Evolutionary conservation across 2,113 vertebrate genomes (phyloP), one percentile per base, ranked within the genome.

Genomic region (Pagrus major): DNA sequence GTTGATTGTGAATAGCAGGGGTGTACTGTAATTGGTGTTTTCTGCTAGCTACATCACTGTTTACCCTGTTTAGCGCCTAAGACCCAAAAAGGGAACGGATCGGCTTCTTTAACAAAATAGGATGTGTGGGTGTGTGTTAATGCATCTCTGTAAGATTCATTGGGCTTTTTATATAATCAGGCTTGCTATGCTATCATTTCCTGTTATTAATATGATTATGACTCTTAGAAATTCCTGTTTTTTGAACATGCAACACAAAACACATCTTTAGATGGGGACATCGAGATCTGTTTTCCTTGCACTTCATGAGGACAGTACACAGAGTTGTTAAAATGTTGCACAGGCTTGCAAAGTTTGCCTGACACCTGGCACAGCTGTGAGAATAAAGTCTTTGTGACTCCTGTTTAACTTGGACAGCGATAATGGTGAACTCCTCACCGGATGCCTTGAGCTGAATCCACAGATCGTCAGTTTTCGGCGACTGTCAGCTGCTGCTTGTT

Each of bases 11-110:
- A 91, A 81, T 88, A 61, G 78, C 74, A 81, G 86, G 79, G 84
- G 68, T 90, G 74, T 54, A 29, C 81, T 82, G 73, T 94, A 92
- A 94, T 88, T 92, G 90, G 71, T 91, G 81, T 92, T 93, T 94
- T 92, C 80, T 82, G 78, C 51, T 44, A 44, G 70, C 83, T 59
- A 52, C 81, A 87, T 91, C 79, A 86, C 60, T 88, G 79, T 93
- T 90, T 90, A 89, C 81, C 46, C 67, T 54, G 18, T 86, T 88
- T 65, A 72, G 74, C 81, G 75, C 44, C 76, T 79, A 64, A 81
- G 70, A 81, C 60, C 46, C 55, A 27, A 58, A 75, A 88, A 86
- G 76, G 72, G 23, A 84, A 75, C 14, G 58, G 51, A 81, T 73
- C 52, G 79, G 76, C 81, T 76, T 83, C 74, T 81, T 85, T 71